Conservation (phyloP, 2,113 vertebrate genomes). For the Toxostoma redivivum region DNA sequence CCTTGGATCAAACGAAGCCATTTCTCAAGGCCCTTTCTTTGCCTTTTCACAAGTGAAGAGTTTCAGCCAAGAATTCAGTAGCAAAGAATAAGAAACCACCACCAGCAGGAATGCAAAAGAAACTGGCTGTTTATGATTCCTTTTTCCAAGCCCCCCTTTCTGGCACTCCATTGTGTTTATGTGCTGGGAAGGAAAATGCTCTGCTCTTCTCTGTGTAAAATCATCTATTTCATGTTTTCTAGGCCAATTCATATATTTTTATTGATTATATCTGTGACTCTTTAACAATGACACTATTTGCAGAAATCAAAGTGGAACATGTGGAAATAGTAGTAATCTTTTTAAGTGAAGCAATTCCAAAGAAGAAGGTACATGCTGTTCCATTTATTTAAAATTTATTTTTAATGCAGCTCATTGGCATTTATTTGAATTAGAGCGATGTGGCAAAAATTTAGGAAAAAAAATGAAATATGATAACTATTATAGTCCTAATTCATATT, state of each 20-base stretch:
- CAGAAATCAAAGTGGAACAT: neutral
- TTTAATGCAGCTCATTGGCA: neutral
- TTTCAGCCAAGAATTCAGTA: neutral
- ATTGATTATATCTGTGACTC: neutral
- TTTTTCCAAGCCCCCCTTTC: neutral
- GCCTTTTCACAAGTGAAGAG: neutral
- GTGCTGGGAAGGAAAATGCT: neutral
- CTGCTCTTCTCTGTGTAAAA: neutral
- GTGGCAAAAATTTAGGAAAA: neutral
- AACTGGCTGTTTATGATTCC: rapidly evolving
- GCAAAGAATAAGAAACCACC: neutral
- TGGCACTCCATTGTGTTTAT: neutral
- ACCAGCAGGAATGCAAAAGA: neutral
- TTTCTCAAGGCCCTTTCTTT: neutral
- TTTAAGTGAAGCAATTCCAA: neutral
- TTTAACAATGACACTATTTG: neutral
- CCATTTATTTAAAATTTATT: neutral
- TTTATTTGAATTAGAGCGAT: slow-evolving; percentile 22
- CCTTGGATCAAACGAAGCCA: neutral
- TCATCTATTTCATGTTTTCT: neutral
- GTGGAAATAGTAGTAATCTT: neutral
- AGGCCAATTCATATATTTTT: neutral
- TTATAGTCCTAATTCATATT: neutral
- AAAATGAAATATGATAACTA: neutral
- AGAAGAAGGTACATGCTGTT: neutral